These are phyloP conservation scores for Choristoneura rosaceana DNA, from an alignment of 2,888 invertebrate species.

Conservation along the genomic window DNA sequence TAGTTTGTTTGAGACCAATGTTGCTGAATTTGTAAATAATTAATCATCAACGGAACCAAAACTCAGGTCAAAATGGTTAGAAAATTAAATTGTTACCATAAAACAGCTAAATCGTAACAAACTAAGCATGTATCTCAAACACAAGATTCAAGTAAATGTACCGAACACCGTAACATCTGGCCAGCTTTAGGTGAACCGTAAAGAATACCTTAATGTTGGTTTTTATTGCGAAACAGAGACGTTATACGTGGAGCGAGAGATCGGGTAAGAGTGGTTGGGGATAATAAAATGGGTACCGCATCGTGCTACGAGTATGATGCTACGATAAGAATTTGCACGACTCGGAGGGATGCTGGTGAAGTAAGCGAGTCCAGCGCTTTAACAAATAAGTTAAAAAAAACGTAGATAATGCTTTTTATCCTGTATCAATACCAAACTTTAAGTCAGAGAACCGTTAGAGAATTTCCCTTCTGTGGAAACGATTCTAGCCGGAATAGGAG, in stretches of 20 bases:
- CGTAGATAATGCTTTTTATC: too few species aligned
- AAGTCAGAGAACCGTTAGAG: too few species aligned
- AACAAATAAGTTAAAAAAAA: neutral
- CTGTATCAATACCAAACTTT: too few species aligned
- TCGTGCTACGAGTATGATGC: constrained; percentile 65
- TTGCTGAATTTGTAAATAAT: too few species aligned
- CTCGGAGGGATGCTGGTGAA: constrained; percentile 52
- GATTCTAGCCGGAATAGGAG: too few species aligned
- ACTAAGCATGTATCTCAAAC: constrained; percentile 17
- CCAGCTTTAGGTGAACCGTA: constrained; percentile 31
- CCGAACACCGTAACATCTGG: constrained; percentile 19
- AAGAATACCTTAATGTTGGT: constrained; percentile 6
- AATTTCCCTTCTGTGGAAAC: too few species aligned
- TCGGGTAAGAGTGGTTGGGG: constrained; percentile 49
- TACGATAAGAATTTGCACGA: constrained; percentile 76
- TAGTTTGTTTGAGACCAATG: too few species aligned
- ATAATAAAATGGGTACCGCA: constrained; percentile 63
- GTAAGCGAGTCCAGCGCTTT: constrained; percentile 49
- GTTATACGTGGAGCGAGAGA: constrained; percentile 36
- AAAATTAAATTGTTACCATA: neutral
- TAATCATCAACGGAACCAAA: too few species aligned
- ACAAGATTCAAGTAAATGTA: constrained; percentile 29
- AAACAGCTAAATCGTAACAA: constrained; percentile 31
- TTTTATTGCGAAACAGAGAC: neutral
- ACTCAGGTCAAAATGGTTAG: too few species aligned